These are phyloP conservation scores for Acrobasis consociella DNA, from an alignment of 2,888 invertebrate species.

Conservation along the genomic window DNA sequence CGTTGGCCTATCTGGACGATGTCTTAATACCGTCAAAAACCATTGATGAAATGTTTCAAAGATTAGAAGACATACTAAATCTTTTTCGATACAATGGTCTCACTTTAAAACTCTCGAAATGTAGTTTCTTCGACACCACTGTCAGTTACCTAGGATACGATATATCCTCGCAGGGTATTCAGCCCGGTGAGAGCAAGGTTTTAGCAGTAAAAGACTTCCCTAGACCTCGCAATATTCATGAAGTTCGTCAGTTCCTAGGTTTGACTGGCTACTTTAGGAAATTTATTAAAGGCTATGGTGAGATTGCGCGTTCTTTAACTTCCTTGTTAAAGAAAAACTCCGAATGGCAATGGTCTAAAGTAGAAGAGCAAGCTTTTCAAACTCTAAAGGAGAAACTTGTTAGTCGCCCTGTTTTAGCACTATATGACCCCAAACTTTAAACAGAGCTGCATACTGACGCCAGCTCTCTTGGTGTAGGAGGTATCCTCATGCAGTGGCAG, in stretches of 20 bases:
- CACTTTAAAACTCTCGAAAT: no score
- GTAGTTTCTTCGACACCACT: no score
- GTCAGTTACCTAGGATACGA: no score
- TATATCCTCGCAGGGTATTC: not conserved
- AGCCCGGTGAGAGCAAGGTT: slow-evolving; percentile 20
- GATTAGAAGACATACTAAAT: slow-evolving; percentile 4
- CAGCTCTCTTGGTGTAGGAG: slow-evolving; percentile 16
- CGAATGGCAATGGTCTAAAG: slow-evolving; percentile 5
- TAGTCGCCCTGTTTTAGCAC: slow-evolving; percentile 11
- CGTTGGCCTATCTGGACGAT: slow-evolving; percentile 28
- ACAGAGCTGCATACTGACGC: slow-evolving; percentile 25
- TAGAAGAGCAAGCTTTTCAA: slow-evolving; percentile 3
- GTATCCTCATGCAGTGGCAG: slow-evolving; percentile 18
- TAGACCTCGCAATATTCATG: slow-evolving; percentile 22
- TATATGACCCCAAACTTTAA: slow-evolving; percentile 11
- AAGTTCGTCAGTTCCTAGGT: no score
- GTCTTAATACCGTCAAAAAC: slow-evolving; percentile 24
- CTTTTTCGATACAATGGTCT: slow-evolving; percentile 3
- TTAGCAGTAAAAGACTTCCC: slow-evolving; percentile 24
- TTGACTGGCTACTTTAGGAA: slow-evolving; percentile 22
- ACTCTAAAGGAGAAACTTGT: not conserved
- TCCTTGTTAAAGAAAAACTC: slow-evolving; percentile 6
- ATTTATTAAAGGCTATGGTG: slow-evolving; percentile 19
- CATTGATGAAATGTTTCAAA: slow-evolving; percentile 20
- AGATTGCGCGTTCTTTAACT: slow-evolving; percentile 18